Percentiles rank a stretch among this genome's conserved stretches.
These are phyloP conservation scores for Clanis bilineata DNA, from an alignment of 2,888 invertebrate species.

Conservation along the genomic window DNA sequence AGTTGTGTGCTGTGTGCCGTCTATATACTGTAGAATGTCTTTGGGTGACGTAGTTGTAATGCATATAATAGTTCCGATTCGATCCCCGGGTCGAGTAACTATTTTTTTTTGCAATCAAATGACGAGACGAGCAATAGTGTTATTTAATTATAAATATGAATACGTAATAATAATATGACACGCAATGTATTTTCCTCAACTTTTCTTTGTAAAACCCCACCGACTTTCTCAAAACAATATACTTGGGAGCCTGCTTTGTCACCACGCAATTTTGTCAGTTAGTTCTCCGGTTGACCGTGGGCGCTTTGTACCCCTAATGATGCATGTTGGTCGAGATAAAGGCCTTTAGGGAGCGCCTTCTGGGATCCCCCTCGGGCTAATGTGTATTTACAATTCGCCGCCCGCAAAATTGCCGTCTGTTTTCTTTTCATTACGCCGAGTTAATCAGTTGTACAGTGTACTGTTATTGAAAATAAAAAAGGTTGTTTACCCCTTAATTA, in stretches of 20 bases:
- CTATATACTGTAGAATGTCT: no score
- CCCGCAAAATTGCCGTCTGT: slow-evolving; percentile 23
- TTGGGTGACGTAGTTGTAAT: no score
- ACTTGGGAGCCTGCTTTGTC: neutral
- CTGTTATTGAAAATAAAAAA: neutral
- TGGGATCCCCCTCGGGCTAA: slow-evolving; percentile 16
- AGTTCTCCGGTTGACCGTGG: slow-evolving; percentile 19
- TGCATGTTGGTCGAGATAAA: slow-evolving; percentile 29
- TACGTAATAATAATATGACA: no score
- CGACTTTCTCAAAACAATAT: neutral
- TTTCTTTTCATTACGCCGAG: neutral
- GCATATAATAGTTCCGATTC: no score
- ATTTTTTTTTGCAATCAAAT: no score
- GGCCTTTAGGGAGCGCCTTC: slow-evolving; percentile 28
- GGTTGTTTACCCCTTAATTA: no score
- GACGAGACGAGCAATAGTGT: no score
- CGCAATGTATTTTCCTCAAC: no score
- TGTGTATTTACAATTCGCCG: slow-evolving; percentile 16
- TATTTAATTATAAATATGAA: no score
- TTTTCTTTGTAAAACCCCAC: no score
- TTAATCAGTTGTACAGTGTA: neutral
- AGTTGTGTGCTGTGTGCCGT: no score
- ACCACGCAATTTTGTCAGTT: slow-evolving; percentile 11
- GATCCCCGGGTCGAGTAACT: no score
- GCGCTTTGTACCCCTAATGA: slow-evolving; percentile 30